Evolutionary conservation across 2,797 vertebrate genomes (phyloP).

Genomic region (Hirundo rustica): DNA sequence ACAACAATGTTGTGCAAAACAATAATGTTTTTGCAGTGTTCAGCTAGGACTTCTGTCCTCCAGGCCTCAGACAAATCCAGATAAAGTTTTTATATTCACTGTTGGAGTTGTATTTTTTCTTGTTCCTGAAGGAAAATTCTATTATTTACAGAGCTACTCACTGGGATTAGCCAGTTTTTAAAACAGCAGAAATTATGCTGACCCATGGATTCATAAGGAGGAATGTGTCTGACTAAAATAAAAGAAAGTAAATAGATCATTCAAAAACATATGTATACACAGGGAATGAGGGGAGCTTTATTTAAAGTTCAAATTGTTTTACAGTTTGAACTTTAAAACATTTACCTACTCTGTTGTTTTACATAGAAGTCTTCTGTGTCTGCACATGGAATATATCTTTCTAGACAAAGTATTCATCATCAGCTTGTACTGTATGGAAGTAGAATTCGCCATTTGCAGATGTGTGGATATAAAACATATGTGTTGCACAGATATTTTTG

Average conservation of each 20-base stretch:
- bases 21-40: background rate
- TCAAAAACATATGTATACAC: background rate
- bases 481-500: background rate
- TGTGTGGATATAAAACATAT: background rate
- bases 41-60: background rate
- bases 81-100: background rate
- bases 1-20: too few species aligned
- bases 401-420: background rate
- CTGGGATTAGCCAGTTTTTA: background rate
- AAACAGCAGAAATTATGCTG: background rate
- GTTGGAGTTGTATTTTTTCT: background rate
- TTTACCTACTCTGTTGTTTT: background rate
- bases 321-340: background rate
- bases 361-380: background rate
- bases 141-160: background rate
- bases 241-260: background rate
- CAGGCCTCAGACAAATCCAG: background rate
- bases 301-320: background rate
- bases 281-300: background rate
- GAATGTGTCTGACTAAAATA: background rate
- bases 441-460: background rate
- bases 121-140: background rate
- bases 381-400: background rate
- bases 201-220: background rate
- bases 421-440: background rate